Conservation (phyloP, 2,888 invertebrate species). For the Caenorhabditis uteleia region DNA sequence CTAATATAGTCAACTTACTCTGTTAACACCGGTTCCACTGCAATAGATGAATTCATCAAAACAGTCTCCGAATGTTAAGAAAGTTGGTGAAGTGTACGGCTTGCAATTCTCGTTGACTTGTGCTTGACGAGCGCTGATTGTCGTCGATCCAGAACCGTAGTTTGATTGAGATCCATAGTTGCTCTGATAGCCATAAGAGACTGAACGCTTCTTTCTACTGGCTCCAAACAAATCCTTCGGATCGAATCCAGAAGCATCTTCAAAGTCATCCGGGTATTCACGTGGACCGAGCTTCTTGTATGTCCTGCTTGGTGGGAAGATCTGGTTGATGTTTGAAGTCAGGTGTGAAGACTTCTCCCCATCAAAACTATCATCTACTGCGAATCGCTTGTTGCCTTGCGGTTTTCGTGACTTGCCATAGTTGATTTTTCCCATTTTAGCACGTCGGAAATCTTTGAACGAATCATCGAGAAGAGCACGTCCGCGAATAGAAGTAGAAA, state of each 20-base stretch:
- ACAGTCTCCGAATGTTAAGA: constrained; percentile 46
- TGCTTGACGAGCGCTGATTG: constrained; percentile 18
- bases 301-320: constrained; percentile 21
- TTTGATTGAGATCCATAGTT: constrained; percentile 6
- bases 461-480: constrained; percentile 23
- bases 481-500: constrained; percentile 9
- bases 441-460: constrained; percentile 23
- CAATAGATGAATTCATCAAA: constrained; percentile 49
- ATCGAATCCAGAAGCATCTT: constrained; percentile 21
- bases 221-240: constrained; percentile 28
- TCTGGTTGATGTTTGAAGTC: constrained; percentile 4
- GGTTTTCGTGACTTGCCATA: constrained; percentile 13
- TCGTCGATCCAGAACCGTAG: too few species aligned
- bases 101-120: constrained; percentile 23
- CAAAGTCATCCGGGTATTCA: constrained; percentile 21
- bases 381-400: constrained; percentile 12
- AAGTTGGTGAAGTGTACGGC: constrained; percentile 9
- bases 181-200: constrained; percentile 14
- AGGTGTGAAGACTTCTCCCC: constrained; percentile 15
- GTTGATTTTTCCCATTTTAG: constrained; percentile 10
- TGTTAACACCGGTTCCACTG: constrained; percentile 26
- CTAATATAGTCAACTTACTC: constrained; percentile 15
- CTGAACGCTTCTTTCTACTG: constrained; percentile 23
- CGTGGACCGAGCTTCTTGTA: constrained; percentile 16
- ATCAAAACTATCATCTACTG: constrained; percentile 22